phyloP scores from a whole-genome alignment of 2,797 vertebrate genomes.

The Glossophaga mutica region DNA sequence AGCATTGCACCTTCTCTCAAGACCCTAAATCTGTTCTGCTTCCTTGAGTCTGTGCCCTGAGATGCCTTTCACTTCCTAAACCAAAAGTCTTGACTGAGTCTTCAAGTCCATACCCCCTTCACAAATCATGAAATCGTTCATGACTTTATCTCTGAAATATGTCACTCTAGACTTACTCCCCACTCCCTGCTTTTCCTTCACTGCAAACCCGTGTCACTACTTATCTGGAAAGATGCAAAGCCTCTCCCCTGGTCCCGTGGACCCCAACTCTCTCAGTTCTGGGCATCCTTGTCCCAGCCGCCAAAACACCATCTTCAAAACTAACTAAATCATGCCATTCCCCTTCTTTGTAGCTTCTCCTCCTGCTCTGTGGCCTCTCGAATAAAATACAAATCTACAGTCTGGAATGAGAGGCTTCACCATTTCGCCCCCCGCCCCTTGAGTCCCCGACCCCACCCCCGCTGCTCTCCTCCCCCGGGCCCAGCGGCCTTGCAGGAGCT shows the following conservation, averaged over 20 bases:
- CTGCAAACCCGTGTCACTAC: not conserved
- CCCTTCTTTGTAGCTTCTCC: not conserved
- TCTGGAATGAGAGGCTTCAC: not conserved
- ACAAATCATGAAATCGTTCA: too few species aligned
- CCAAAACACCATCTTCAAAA: not conserved
- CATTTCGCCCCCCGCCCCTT: fast-evolving
- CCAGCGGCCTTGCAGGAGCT: fast-evolving
- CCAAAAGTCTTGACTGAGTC: not conserved
- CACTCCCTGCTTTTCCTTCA: too few species aligned
- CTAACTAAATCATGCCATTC: not conserved
- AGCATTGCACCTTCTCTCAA: not conserved
- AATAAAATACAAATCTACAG: not conserved
- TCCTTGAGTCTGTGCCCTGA: not conserved
- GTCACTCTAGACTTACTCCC: not conserved
- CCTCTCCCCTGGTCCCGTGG: not conserved
- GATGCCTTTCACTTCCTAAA: not conserved
- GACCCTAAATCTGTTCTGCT: not conserved
- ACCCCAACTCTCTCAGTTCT: not conserved
- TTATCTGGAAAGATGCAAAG: not conserved
- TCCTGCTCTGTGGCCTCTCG: not conserved
- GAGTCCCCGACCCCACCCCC: too few species aligned
- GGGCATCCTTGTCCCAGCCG: too few species aligned
- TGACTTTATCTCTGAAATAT: not conserved
- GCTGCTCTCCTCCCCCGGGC: fast-evolving
- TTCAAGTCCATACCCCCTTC: not conserved